Conservation (phyloP, 2,113 vertebrate species). For the Thinocorus orbignyianus region DNA sequence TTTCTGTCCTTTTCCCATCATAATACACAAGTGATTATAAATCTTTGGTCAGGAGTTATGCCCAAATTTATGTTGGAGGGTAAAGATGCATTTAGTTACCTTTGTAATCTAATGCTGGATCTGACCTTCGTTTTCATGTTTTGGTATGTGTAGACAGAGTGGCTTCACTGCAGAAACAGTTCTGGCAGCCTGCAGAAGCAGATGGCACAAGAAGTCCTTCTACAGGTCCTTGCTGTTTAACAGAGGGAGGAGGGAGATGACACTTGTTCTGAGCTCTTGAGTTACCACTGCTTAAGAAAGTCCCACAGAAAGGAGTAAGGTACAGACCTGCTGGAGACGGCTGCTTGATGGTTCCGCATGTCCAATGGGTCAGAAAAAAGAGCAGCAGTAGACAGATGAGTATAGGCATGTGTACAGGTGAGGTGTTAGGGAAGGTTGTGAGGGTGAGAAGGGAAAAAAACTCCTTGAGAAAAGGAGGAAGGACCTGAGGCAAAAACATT, state of each 20-base stretch:
- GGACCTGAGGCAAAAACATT: not conserved
- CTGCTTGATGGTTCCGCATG: not conserved
- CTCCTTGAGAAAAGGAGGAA: not conserved
- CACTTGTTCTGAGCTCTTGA: not conserved
- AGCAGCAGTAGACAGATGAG: not conserved
- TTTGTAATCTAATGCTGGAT: not conserved
- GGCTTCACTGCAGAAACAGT: not conserved
- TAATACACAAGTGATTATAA: not conserved
- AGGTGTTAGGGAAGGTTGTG: not conserved
- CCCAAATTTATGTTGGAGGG: not conserved
- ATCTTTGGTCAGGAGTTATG: not conserved
- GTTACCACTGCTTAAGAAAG: not conserved
- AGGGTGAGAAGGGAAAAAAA: not conserved
- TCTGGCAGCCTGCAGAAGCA: not conserved
- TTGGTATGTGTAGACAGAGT: not conserved
- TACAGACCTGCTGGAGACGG: not conserved
- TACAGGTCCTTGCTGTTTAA: not conserved
- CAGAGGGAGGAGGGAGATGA: not conserved
- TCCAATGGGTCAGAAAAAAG: not conserved
- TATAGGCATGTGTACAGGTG: not conserved
- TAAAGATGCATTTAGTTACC: not conserved
- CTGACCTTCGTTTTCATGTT: not conserved
- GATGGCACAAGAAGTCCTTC: not conserved
- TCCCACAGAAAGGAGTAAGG: not conserved
- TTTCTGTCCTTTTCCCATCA: not conserved